Evolutionary conservation across 1,140 invertebrate species (phyloP).

Genomic region (Colletes gigas): DNA sequence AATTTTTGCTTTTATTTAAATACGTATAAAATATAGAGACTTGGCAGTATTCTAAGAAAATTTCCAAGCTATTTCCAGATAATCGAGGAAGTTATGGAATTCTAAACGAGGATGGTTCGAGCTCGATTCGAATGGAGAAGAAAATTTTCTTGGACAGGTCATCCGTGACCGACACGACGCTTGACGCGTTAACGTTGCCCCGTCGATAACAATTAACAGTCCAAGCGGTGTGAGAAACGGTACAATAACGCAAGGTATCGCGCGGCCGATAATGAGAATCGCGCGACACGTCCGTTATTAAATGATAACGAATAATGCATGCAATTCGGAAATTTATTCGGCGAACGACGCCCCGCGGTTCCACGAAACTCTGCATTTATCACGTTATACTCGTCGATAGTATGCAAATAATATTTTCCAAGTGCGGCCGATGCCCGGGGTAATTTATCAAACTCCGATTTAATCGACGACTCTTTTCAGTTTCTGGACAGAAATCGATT

Average conservation of each 20-base stretch:
- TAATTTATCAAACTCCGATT: constrained; percentile 27
- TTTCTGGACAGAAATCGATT: background rate
- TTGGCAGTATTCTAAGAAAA: too few relatives aligned
- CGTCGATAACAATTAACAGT: background rate
- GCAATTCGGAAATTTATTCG: background rate
- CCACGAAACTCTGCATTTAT: background rate
- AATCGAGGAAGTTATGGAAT: too few relatives aligned
- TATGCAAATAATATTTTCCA: constrained; percentile 36
- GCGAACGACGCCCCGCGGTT: background rate
- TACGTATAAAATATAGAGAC: too few relatives aligned
- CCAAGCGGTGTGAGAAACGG: background rate
- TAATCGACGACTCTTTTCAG: constrained; percentile 13
- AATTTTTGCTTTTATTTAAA: too few relatives aligned
- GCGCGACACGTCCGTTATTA: background rate
- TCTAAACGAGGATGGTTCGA: too few relatives aligned
- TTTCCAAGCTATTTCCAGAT: too few relatives aligned
- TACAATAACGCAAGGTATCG: background rate
- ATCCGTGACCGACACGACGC: too few relatives aligned
- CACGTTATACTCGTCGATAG: background rate
- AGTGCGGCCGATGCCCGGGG: background rate
- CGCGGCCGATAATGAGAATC: background rate
- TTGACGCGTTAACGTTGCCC: too few relatives aligned
- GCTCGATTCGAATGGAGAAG: too few relatives aligned
- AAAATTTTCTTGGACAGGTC: too few relatives aligned
- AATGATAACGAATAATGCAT: background rate